A percentile compares a stretch with the other conserved stretches of the same genome.
These are phyloP conservation scores for Hippotragus niger DNA, from an alignment of 2,113 vertebrate genomes.

Conservation along the genomic window DNA sequence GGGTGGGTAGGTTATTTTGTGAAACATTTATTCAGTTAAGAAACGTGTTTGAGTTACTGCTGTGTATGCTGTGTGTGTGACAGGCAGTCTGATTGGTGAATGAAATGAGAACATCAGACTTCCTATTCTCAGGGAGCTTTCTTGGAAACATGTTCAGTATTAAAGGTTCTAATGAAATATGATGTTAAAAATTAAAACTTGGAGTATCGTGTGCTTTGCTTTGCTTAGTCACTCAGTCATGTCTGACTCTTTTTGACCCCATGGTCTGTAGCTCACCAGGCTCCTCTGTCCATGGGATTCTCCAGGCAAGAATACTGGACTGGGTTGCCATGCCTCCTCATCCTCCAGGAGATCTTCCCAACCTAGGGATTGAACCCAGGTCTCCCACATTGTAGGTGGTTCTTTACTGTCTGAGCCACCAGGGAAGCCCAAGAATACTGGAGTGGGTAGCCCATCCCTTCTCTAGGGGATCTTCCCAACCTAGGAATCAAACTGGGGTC, in stretches of 20 bases:
- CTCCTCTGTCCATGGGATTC: background rate
- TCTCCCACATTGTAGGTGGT: background rate
- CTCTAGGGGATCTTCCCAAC: background rate
- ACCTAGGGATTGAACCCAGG: background rate
- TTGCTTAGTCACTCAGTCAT: background rate
- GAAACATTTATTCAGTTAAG: background rate
- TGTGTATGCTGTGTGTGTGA: background rate
- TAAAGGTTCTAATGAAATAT: background rate
- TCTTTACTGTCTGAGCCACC: background rate
- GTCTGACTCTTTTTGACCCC: background rate
- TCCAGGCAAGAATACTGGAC: background rate
- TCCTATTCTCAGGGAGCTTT: background rate
- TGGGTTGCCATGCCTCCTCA: background rate
- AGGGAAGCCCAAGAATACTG: background rate
- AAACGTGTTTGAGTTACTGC: background rate
- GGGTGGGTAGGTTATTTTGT: background rate
- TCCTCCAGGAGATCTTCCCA: background rate
- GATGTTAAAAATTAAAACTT: conserved; percentile 7
- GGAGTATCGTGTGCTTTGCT: background rate
- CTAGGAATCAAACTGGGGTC: background rate
- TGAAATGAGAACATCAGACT: background rate
- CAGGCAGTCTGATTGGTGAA: background rate
- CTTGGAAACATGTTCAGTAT: background rate
- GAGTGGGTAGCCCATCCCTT: background rate
- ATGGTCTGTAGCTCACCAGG: background rate